Conservation (phyloP, 2,888 invertebrate genomes). For the Plutella xylostella region DNA sequence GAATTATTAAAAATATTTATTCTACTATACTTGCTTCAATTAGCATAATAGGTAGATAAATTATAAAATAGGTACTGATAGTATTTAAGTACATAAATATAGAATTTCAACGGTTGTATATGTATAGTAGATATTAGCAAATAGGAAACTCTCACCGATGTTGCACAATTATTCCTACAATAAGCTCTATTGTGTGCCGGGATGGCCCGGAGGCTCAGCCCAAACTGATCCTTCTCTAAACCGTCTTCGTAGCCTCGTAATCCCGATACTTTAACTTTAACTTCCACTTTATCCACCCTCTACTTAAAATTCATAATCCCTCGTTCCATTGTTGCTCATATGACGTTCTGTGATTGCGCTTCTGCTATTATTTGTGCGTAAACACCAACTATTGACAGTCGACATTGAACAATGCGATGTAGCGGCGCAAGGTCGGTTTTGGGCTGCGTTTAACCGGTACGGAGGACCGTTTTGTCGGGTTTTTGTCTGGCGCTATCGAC, state of each 20-base stretch:
- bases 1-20: no score
- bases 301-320: conserved; percentile 43
- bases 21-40: no score
- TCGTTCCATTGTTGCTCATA: conserved; percentile 41
- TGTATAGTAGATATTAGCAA: not conserved
- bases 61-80: no score
- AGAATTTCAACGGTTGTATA: not conserved
- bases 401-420: conserved; percentile 23
- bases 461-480: conserved; percentile 35
- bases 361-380: conserved; percentile 29
- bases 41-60: no score
- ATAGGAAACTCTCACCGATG: conserved; percentile 32
- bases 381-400: conserved; percentile 25
- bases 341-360: conserved; percentile 53
- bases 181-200: conserved; percentile 55
- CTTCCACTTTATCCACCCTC: conserved; percentile 34
- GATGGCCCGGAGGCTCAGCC: conserved; percentile 55
- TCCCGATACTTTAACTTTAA: conserved; percentile 27
- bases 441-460: conserved; percentile 16
- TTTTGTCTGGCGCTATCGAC: conserved; percentile 63
- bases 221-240: conserved; percentile 55
- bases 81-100: not conserved
- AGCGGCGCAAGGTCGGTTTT: conserved; percentile 32
- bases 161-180: conserved; percentile 57
- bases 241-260: conserved; percentile 37